Base-by-base conservation (phyloP, 2,888 invertebrate genomes). In the Sphaeridia pumilis region DNA sequence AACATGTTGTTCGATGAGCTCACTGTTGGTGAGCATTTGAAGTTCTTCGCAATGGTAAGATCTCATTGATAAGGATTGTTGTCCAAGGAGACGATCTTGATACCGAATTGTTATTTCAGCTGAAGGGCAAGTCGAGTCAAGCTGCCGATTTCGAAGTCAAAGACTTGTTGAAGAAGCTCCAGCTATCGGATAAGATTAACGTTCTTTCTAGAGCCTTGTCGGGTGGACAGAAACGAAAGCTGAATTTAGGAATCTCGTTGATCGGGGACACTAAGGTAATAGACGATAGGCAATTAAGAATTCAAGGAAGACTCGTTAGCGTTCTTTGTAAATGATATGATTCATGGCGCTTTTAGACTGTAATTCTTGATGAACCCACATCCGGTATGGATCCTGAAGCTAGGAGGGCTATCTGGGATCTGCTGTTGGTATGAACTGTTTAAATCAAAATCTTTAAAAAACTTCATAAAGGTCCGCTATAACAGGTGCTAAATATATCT, bases 181-280 rank as follows among this genome's bases (percentile, higher is more conserved):
- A 81, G 60, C 70, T 88, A 45, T 66, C 67, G 0, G 76, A 78
- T 1, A 89, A 90, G 69, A 74, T 72, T 1, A 67, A 80, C 62
- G 72, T 72, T 27, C 69, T 77, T 57, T 79, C 83, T 0, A 69
- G 70, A 28, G 75, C 78, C 48, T 72, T 94, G 54, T 93, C 93
- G 0, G 93, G 93, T 14, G 95, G 94, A 7, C 92, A 92, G 80
- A 87, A 90, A 71, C 76, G 95, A 50, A 84, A 90, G 60, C 71
- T 94, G 41, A 88, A 86, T 44, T 76, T 93, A 25, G 89, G 84
- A 31, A 87, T 90, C 69, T 87, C 92, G 1, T 75, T 92, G 42
- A 79, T 88, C 31, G 89, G 89, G 1, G 79, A 80, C 59, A 83
- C 88, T n/a, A 65, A 63, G 52, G 62, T 61, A 43, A 22, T 31